Base-by-base conservation (phyloP, 2,113 vertebrate species). In the Oncorhynchus clarkii region DNA sequence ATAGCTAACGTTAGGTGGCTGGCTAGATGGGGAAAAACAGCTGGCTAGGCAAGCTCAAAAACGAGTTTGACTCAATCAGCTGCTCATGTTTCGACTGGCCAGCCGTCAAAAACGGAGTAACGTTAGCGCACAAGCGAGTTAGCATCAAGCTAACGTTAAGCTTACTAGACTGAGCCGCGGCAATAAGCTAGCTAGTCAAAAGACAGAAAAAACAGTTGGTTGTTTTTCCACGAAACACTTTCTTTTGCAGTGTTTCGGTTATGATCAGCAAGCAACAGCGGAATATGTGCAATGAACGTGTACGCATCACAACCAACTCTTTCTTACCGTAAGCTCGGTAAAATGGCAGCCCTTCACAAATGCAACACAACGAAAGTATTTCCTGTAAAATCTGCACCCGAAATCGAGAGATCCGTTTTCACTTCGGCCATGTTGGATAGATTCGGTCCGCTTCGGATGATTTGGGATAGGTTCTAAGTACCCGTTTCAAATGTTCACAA, bases 241-340 rank as follows among this genome's bases (percentile, higher is more conserved):
- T 62, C 4, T 62, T 62, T 62, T 62, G 59, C 18, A 24, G 59
- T 24, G 54, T 62, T 22, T 22, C 2, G 11, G 59, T n/a, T 62
- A 22, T n/a, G 59, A 62, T 7, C n/a, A 22, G 4, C n/a, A n/a
- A 62, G n/a, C n/a, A 11, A 62, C 59, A 22, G 59, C 9, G 59
- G 7, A 22, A 62, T 62, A 62, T 62, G 59, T 62, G 59, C 59
- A 62, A 26, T 16, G 73, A 39, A 34, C n/a, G 59, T 64, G 62
- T 45, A 76, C 81, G 85, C 70, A 49, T 57, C 75, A 71, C 73
- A 16, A 54, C 62, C 29, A 84, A 73, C 73, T 26, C 73, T 67
- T 82, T 86, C 93, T 94, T 94, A 94, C 93, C 93, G 93, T 94
- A 94, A 94, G 91, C 73, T 91, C 87, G 89, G 77, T 94, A 94